Percentiles rank a stretch among this genome's conserved stretches.
These are phyloP conservation scores for Drosophila novamexicana DNA, from an alignment of 1,140 invertebrate genomes.

Conservation along the genomic window DNA sequence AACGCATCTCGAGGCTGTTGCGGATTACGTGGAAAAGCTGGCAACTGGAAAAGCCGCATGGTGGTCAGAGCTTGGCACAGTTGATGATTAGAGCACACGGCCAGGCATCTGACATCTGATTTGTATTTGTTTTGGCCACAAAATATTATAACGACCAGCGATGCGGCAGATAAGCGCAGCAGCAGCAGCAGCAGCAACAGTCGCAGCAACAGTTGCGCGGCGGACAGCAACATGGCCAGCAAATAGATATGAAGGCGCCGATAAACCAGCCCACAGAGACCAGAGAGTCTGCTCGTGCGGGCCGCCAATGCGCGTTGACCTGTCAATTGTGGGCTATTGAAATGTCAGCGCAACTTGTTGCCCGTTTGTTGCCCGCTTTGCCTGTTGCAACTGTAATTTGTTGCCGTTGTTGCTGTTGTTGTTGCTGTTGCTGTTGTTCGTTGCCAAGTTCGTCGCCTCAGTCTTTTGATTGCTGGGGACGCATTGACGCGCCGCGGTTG, in stretches of 20 bases:
- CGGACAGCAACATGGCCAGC: conserved; percentile 23
- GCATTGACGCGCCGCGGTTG: conserved; percentile 10
- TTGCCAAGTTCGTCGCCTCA: conserved; percentile 72
- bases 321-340: conserved; percentile 84
- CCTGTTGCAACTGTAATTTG: conserved; percentile 45
- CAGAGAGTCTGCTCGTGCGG: conserved; percentile 28
- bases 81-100: conserved; percentile 63
- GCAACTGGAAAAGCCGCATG: conserved; percentile 48
- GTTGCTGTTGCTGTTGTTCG: too few relatives aligned
- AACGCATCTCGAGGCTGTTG: conserved; percentile 48
- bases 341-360: conserved; percentile 73
- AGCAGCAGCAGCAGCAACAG: neutral
- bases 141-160: conserved; percentile 84
- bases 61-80: conserved; percentile 27
- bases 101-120: conserved; percentile 77
- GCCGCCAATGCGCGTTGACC: conserved; percentile 79
- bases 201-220: neutral
- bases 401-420: neutral
- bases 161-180: conserved; percentile 49
- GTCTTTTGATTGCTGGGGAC: conserved; percentile 71
- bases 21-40: conserved; percentile 59
- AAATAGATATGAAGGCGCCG: conserved; percentile 61
- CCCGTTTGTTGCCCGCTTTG: neutral
- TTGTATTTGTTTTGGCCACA: conserved; percentile 76
- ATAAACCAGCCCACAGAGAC: conserved; percentile 33